Base-by-base conservation (phyloP, 2,113 vertebrate genomes). In the Tachycineta bicolor region DNA sequence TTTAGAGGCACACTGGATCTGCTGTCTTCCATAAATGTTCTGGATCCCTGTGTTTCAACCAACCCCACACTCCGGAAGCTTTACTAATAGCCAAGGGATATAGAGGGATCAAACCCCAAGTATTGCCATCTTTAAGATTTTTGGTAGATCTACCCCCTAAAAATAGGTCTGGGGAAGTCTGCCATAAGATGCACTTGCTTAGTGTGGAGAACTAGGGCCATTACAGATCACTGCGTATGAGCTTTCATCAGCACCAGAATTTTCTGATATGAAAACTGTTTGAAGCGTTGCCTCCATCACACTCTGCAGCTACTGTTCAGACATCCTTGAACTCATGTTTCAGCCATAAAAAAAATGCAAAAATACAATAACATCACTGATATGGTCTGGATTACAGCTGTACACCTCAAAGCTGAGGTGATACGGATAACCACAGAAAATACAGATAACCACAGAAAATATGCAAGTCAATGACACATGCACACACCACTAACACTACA, bases 381-480 rank as follows among this genome's bases (percentile, higher is more conserved):
- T 69, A 6, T 0, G 0, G 15, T 58, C 73, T 70, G 44, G 85
- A 23, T 67, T 84, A 34, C 4, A 67, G 11, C 34, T 62, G 28
- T 25, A 24, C 11, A 34, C 26, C 25, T 86, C 18, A 33, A 74
- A 58, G 18, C 29, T 37, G 37, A 52, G 18, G 5, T 9, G 16
- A 26, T 43, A 24, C 25, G 67, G 64, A 21, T 34, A 84, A 70
- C 31, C 5, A 25, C 28, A 63, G 49, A 49, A 73, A 53, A 81
- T 23, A 24, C 28, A 71, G 64, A 21, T 34, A 84, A 70, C 31
- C 5, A 25, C 28, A 63, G 49, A 49, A 73, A 53, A 81, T 23
- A 10, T 0, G 2, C 50, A 68, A 29, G 37, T 60, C 76, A n/a
- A 2, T 39, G 29, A 26, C 31, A 14, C 1, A 2, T 41, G 31